Evolutionary conservation across 2,888 invertebrate genomes (phyloP).

Genomic region (Drosophila meridiana): DNA sequence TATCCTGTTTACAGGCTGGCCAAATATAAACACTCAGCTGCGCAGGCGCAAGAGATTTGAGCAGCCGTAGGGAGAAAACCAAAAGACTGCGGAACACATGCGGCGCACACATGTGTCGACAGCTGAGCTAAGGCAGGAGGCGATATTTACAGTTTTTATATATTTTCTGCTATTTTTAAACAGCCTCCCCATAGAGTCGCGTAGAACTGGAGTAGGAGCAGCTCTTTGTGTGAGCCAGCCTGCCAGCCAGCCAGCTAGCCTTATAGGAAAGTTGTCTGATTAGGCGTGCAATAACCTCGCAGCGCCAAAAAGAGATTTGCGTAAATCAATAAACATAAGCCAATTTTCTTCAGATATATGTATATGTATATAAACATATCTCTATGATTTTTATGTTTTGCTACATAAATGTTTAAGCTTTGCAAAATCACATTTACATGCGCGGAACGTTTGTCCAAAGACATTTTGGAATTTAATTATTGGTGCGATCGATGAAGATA

Average conservation of each 20-base stretch:
- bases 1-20: conserved; percentile 53
- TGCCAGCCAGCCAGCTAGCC: neutral
- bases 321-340: conserved; percentile 76
- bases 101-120: conserved; percentile 50
- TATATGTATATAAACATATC: conserved; percentile 3
- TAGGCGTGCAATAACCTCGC: conserved; percentile 64
- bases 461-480: conserved; percentile 47
- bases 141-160: conserved; percentile 36
- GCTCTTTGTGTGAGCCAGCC: conserved; percentile 23
- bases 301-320: conserved; percentile 47
- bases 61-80: neutral
- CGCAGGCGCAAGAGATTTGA: conserved; percentile 51
- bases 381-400: conserved; percentile 12
- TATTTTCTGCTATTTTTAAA: conserved; percentile 46
- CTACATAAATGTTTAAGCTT: conserved; percentile 36
- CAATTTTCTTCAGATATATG: conserved; percentile 37
- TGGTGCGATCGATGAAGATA: conserved; percentile 53
- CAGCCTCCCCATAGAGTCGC: conserved; percentile 35
- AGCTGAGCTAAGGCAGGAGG: conserved; percentile 41
- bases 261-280: conserved; percentile 47
- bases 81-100: conserved; percentile 45
- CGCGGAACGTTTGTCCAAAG: conserved; percentile 32
- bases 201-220: conserved; percentile 23
- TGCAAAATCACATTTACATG: conserved; percentile 48
- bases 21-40: conserved; percentile 53